Conservation (phyloP, 2,113 vertebrate species). For the Saguinus imperator region DNA sequence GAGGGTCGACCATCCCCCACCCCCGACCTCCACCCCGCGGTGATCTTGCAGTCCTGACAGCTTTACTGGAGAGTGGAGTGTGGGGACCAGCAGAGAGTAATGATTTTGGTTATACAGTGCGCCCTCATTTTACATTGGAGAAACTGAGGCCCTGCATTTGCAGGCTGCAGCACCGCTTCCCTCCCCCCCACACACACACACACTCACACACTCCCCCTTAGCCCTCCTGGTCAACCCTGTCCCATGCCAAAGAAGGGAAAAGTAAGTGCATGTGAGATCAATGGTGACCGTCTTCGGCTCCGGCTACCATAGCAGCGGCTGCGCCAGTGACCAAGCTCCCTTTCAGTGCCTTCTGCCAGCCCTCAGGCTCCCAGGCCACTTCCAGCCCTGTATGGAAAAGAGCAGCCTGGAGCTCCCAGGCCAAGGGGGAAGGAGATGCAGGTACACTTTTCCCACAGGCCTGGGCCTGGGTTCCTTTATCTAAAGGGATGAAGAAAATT, state of each 20-base stretch:
- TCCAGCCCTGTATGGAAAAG: neutral
- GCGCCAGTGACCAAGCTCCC: neutral
- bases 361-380: neutral
- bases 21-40: too few species aligned
- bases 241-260: neutral
- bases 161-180: neutral
- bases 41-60: neutral
- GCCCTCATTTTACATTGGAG: neutral
- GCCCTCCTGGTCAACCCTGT: neutral
- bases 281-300: constrained; percentile 61
- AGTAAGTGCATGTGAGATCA: constrained; percentile 23
- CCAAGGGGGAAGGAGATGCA: neutral
- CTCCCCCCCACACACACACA: too few species aligned
- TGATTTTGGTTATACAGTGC: neutral
- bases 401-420: neutral
- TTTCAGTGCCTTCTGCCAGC: constrained; percentile 54
- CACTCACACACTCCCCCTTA: neutral
- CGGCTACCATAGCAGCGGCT: constrained; percentile 36
- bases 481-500: constrained; percentile 2
- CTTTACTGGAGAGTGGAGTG: neutral
- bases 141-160: neutral
- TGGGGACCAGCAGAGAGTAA: neutral
- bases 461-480: constrained; percentile 1
- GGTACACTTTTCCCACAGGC: neutral
- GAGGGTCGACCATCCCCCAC: neutral